These are phyloP conservation scores for Eidolon helvum DNA, from an alignment of 2,113 vertebrate genomes.

Conservation along the genomic window DNA sequence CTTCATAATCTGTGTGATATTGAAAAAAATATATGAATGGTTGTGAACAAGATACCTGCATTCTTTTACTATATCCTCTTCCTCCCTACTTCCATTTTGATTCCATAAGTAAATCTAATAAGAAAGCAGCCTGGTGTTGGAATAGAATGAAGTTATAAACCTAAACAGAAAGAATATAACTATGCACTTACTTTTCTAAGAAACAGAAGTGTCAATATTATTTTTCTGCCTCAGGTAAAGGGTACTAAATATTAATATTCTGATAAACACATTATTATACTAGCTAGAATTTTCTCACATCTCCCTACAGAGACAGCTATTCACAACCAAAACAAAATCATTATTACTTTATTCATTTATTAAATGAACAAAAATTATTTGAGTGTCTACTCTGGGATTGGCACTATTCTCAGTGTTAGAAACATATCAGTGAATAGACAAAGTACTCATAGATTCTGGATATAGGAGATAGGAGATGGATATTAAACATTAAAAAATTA, in stretches of 20 bases:
- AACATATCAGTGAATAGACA: not conserved
- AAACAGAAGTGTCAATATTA: not conserved
- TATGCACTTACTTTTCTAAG: not conserved
- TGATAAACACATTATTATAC: not conserved
- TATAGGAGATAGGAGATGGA: no score
- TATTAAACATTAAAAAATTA: not conserved
- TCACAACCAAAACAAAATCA: not conserved
- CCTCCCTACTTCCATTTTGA: not conserved
- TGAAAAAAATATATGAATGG: not conserved
- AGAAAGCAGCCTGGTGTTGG: not conserved
- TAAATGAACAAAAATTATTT: not conserved
- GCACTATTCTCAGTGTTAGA: not conserved
- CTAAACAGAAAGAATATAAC: not conserved
- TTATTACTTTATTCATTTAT: not conserved
- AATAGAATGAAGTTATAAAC: not conserved
- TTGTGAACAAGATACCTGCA: not conserved
- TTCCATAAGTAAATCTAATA: not conserved
- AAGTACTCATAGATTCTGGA: not conserved
- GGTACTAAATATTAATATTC: not conserved
- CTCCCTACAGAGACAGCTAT: not conserved
- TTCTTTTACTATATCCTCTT: not conserved
- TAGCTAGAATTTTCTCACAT: not conserved
- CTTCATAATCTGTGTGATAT: not conserved
- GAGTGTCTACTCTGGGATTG: not conserved
- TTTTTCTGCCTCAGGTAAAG: not conserved